Evolutionary conservation across 1,140 invertebrate species (phyloP).

Genomic region (Argopecten irradians): DNA sequence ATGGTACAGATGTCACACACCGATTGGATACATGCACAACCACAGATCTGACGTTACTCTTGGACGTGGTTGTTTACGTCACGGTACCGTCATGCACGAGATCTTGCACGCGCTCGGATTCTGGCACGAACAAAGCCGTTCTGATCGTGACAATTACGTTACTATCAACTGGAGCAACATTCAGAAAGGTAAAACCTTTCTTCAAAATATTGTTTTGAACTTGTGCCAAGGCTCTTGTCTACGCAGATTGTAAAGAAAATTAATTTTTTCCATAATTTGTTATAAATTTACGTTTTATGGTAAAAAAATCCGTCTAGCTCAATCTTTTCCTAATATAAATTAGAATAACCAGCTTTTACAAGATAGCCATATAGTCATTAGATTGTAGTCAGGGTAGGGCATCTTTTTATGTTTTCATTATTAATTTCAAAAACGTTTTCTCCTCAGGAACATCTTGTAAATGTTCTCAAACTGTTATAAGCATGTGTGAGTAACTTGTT

Average conservation of each 20-base stretch:
- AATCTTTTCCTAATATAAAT: no score
- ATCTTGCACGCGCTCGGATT: slow-evolving; percentile 72
- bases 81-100: slow-evolving; percentile 72
- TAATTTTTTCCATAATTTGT: neutral
- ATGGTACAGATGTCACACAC: slow-evolving; percentile 61
- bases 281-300: neutral
- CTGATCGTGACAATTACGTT: slow-evolving; percentile 74
- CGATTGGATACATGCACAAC: slow-evolving; percentile 54
- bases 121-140: slow-evolving; percentile 76
- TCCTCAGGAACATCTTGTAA: neutral
- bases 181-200: slow-evolving; percentile 61
- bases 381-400: no score
- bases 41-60: slow-evolving; percentile 55
- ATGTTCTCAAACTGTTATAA: neutral
- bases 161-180: slow-evolving; percentile 74
- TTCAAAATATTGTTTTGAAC: no score
- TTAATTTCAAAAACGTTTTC: no score
- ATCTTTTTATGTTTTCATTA: no score
- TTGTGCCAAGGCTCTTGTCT: no score
- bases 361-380: no score
- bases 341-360: no score
- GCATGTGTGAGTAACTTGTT: neutral
- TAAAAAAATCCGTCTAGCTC: no score
- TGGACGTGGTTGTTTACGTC: slow-evolving; percentile 62
- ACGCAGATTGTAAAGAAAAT: neutral